A percentile compares a stretch with the other conserved stretches of the same genome.
Conservation (phyloP, 2,113 vertebrate genomes). For the Phyllostomus discolor region DNA sequence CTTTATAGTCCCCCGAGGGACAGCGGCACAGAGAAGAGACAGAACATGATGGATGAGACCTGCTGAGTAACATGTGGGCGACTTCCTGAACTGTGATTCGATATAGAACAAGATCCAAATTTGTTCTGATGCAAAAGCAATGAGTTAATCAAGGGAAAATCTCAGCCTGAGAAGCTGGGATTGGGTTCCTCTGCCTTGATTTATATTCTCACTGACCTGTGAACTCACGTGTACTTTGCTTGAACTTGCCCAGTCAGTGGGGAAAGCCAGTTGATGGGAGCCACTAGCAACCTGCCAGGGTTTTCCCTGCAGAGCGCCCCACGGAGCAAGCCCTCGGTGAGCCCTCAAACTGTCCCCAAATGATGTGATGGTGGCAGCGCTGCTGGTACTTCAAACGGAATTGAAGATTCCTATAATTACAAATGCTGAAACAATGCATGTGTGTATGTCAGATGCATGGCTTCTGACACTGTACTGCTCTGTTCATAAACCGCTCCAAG, state of each 20-base stretch:
- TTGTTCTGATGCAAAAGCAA: background rate
- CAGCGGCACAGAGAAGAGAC: background rate
- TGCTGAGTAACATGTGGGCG: background rate
- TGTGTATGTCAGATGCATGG: background rate
- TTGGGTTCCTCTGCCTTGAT: background rate
- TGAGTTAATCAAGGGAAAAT: background rate
- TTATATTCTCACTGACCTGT: background rate
- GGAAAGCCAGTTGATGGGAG: background rate
- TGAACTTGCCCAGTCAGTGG: background rate
- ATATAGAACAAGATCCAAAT: background rate
- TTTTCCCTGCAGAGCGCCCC: background rate
- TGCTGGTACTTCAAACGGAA: background rate
- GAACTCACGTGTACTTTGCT: background rate
- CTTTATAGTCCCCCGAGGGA: background rate
- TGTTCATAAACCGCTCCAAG: background rate
- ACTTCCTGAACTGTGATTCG: background rate
- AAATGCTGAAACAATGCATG: accelerated
- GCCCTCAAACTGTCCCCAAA: background rate
- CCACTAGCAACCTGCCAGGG: background rate
- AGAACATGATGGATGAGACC: background rate
- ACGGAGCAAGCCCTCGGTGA: background rate
- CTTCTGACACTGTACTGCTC: accelerated
- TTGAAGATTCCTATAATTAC: background rate
- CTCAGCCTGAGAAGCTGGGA: background rate
- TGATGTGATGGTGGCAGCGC: no score